A percentile compares a stretch with the other conserved stretches of the same genome.
These are phyloP conservation scores for Otocyon megalotis DNA, from an alignment of 2,113 vertebrate species.

Conservation along the genomic window DNA sequence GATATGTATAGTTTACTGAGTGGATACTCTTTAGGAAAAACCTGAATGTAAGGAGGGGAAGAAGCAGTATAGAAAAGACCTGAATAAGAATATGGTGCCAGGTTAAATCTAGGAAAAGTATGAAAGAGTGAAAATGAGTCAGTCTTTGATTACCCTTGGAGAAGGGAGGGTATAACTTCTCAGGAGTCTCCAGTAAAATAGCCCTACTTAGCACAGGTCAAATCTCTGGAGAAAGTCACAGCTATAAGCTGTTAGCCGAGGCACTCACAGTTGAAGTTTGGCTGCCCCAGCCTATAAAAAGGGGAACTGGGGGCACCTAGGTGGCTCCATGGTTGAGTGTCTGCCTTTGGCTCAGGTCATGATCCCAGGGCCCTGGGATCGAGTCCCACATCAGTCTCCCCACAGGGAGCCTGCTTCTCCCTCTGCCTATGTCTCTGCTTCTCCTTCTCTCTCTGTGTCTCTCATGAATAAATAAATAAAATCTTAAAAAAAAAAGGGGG, in stretches of 20 bases:
- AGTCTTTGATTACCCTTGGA: background rate
- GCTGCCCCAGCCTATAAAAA: background rate
- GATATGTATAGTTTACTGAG: background rate
- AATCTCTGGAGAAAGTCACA: background rate
- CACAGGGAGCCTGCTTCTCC: too few relatives aligned
- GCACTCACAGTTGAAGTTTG: background rate
- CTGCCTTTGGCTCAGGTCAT: too few relatives aligned
- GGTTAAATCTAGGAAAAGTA: background rate
- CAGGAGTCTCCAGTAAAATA: background rate
- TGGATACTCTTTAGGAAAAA: background rate
- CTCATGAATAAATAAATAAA: too few relatives aligned
- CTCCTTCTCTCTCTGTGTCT: too few relatives aligned
- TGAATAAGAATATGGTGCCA: background rate
- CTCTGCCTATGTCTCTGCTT: too few relatives aligned
- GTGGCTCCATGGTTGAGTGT: too few relatives aligned
- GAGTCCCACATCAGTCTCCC: too few relatives aligned
- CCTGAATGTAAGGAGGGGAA: background rate
- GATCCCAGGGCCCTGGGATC: too few relatives aligned
- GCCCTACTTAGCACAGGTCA: constrained; percentile 2
- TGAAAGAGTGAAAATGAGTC: background rate
- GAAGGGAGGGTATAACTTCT: background rate
- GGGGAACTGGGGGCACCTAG: too few relatives aligned
- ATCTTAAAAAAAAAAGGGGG: too few relatives aligned
- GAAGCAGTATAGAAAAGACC: background rate
- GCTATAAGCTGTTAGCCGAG: background rate